These are phyloP conservation scores for Aphaenogaster ashmeadi DNA, from an alignment of 1,140 invertebrate genomes.

Conservation along the genomic window DNA sequence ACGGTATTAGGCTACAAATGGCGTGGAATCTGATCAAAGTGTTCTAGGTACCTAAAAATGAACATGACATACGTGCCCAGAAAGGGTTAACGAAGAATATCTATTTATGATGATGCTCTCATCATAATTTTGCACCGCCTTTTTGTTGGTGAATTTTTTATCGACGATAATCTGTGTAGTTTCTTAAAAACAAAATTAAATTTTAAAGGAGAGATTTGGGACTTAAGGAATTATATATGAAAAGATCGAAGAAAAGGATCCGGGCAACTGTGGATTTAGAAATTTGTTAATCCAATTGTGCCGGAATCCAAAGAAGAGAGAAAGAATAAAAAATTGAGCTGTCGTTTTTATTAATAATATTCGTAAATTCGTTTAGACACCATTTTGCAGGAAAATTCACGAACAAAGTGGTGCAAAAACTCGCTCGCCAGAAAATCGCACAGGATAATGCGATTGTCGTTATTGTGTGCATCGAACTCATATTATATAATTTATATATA, in stretches of 20 bases:
- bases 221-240: constrained; percentile 9
- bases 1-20: not conserved
- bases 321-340: constrained; percentile 45
- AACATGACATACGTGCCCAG: constrained; percentile 31
- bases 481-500: constrained; percentile 59
- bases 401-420: constrained; percentile 66
- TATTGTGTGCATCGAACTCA: constrained; percentile 64
- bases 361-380: constrained; percentile 46
- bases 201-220: constrained; percentile 8
- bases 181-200: constrained; percentile 17
- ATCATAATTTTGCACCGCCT: constrained; percentile 49
- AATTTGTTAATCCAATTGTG: constrained; percentile 31
- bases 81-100: constrained; percentile 42
- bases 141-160: constrained; percentile 55
- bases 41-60: not conserved
- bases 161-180: not conserved
- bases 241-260: not conserved
- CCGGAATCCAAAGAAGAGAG: constrained; percentile 21
- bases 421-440: constrained; percentile 63
- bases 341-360: constrained; percentile 40
- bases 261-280: not conserved
- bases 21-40: constrained; percentile 16
- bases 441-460: constrained; percentile 62
- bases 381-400: constrained; percentile 54
- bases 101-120: constrained; percentile 1